These are phyloP conservation scores for Salmo trutta DNA, from an alignment of 2,797 vertebrate genomes.

Conservation along the genomic window DNA sequence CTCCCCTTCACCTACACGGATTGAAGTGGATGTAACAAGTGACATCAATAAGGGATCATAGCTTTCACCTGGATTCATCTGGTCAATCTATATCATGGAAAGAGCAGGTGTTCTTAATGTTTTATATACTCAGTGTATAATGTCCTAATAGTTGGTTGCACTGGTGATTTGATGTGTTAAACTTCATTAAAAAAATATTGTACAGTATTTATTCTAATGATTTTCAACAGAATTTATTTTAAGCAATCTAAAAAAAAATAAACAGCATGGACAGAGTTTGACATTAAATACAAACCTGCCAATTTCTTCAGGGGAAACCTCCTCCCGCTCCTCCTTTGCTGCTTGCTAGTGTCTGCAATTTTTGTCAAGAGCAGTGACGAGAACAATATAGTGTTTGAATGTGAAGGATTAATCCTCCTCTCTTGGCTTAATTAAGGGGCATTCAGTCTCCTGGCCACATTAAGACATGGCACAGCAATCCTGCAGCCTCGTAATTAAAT, in stretches of 20 bases:
- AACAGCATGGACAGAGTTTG: background rate
- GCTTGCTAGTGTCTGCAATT: constrained; percentile 63
- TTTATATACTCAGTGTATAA: background rate
- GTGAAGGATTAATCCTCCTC: constrained; percentile 63
- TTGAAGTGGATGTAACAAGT: too few species aligned
- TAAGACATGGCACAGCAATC: constrained; percentile 62
- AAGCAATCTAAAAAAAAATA: background rate
- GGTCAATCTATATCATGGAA: too few species aligned
- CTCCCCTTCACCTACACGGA: too few species aligned
- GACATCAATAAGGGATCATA: too few species aligned
- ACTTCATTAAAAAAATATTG: background rate
- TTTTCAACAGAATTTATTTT: background rate
- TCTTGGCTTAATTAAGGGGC: constrained; percentile 77
- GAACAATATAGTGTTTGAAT: constrained; percentile 31
- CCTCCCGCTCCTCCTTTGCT: constrained; percentile 41
- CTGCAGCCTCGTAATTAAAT: constrained; percentile 73
- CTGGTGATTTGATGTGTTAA: background rate
- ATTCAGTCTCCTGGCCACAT: constrained; percentile 70
- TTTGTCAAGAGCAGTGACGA: constrained; percentile 61
- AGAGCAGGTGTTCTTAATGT: too few species aligned
- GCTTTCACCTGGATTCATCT: too few species aligned
- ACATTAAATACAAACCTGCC: background rate
- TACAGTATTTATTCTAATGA: background rate
- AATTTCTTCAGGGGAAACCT: constrained; percentile 34
- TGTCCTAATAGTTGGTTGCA: background rate